Evolutionary conservation across 2,888 invertebrate genomes (phyloP).

Genomic region (Protonemura montana): DNA sequence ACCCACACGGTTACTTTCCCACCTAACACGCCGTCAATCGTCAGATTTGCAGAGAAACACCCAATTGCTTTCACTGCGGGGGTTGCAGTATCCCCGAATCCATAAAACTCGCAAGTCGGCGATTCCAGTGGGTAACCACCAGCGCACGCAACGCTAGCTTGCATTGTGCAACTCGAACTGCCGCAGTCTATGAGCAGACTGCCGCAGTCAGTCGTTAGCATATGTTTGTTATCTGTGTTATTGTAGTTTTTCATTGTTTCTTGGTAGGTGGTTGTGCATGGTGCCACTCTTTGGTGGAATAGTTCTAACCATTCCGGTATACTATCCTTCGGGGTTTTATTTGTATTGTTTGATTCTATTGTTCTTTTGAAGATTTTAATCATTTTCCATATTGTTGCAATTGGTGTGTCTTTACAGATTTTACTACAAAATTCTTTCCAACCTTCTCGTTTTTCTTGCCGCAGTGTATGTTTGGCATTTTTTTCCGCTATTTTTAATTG

Average conservation of each 20-base stretch:
- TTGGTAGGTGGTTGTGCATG: neutral
- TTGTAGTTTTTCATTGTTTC: neutral
- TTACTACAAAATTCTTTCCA: no score
- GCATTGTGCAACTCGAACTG: conserved; percentile 26
- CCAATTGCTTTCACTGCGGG: conserved; percentile 13
- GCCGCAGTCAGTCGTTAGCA: no score
- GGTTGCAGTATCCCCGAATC: conserved; percentile 3
- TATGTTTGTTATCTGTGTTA: neutral
- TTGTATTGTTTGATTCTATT: neutral
- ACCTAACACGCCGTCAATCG: neutral
- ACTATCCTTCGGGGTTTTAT: no score
- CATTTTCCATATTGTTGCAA: no score
- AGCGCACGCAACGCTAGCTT: neutral
- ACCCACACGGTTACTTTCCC: neutral
- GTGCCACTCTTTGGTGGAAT: neutral
- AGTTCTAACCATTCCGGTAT: neutral
- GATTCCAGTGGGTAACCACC: neutral
- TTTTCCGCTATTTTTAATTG: no score
- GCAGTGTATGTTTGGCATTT: no score
- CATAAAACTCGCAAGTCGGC: neutral
- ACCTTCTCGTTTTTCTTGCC: no score
- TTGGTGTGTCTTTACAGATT: no score
- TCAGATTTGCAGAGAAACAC: neutral
- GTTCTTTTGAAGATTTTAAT: no score
- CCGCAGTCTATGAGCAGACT: conserved; percentile 20